Evolutionary conservation across 2,797 vertebrate species (phyloP).

Genomic region (Myiotriccus ornatus): DNA sequence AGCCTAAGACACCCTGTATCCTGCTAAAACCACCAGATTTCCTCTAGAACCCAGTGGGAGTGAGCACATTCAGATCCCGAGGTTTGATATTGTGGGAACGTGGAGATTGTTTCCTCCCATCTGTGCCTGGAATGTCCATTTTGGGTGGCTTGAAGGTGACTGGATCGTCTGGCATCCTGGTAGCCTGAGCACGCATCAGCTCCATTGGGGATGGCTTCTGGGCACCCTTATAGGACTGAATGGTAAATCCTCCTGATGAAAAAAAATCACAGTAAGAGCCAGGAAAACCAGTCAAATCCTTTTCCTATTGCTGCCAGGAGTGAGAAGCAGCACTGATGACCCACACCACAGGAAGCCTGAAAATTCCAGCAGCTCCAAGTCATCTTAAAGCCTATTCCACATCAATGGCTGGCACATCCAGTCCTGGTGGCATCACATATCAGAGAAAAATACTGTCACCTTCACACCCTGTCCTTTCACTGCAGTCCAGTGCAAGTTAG

Average conservation of each 20-base stretch:
- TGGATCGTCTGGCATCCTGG: slow-evolving; percentile 78
- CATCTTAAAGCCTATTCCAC: background rate
- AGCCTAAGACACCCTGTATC: background rate
- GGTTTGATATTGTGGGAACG: slow-evolving; percentile 88
- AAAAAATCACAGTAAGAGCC: background rate
- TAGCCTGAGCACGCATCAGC: slow-evolving; percentile 87
- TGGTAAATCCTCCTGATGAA: slow-evolving; percentile 83
- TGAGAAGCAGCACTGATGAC: background rate
- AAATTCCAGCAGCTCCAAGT: background rate
- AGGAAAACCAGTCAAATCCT: background rate
- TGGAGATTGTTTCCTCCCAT: slow-evolving; percentile 77
- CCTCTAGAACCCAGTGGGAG: slow-evolving; percentile 89
- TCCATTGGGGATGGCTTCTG: slow-evolving; percentile 94
- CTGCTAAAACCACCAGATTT: background rate
- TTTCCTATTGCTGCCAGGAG: background rate
- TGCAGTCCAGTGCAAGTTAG: background rate
- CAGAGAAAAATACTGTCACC: background rate
- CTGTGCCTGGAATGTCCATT: slow-evolving; percentile 86
- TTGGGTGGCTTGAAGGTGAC: slow-evolving; percentile 80
- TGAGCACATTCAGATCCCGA: slow-evolving; percentile 91
- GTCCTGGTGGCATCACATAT: background rate
- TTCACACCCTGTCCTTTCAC: background rate
- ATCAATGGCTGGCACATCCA: background rate
- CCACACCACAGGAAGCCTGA: background rate
- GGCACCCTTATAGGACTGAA: slow-evolving; percentile 87